phyloP scores from a whole-genome alignment of 1,140 invertebrate species.

The Bombyx mori region ASM3026992v2 NC_085126.1:12478001-12478500 shows the following conservation, averaged over 20 bases:
- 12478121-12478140: conserved; percentile 84
- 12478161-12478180: conserved; percentile 30
- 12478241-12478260: conserved; percentile 24
- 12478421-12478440: not conserved
- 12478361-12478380: conserved; percentile 20
- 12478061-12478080: conserved; percentile 86
- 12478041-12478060: conserved; percentile 78
- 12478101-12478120: conserved; percentile 71
- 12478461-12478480: conserved; percentile 72
- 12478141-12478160: conserved; percentile 65
- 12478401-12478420: no score
- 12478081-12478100: conserved; percentile 79
- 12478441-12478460: conserved; percentile 15
- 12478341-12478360: conserved; percentile 44
- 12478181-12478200: no score
- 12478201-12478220: no score
- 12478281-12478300: conserved; percentile 91
- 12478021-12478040: conserved; percentile 83
- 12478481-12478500: conserved; percentile 87
- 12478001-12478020: conserved; percentile 82
- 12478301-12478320: conserved; percentile 83
- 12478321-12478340: conserved; percentile 74
- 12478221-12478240: not conserved
- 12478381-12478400: not conserved
- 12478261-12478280: conserved; percentile 77